Percentiles rank a stretch among this genome's conserved stretches.
These are phyloP conservation scores for Damaliscus lunatus DNA, from an alignment of 2,113 vertebrate species.

Conservation along the genomic window DNA sequence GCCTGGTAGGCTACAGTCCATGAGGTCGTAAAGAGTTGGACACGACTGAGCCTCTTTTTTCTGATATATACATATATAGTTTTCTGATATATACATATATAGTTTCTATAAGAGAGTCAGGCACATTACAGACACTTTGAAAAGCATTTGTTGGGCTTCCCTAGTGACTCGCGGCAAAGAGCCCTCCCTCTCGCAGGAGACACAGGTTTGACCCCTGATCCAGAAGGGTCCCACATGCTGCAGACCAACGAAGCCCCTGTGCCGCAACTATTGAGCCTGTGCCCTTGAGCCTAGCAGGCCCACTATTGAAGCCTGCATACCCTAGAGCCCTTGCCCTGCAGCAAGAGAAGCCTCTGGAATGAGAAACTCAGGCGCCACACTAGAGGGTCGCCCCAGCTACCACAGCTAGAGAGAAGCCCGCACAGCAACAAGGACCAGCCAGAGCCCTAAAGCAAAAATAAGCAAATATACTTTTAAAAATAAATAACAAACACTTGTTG, in stretches of 20 bases:
- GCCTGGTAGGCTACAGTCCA: too few relatives aligned
- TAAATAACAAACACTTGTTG: neutral
- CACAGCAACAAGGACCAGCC: neutral
- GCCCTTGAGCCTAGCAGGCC: neutral
- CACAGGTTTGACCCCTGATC: neutral
- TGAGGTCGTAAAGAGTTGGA: too few relatives aligned
- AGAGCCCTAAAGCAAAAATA: neutral
- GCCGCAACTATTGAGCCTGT: neutral
- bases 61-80: too few relatives aligned
- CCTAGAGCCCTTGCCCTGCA: neutral
- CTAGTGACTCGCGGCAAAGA: neutral
- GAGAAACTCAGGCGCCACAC: neutral
- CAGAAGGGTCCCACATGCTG: neutral
- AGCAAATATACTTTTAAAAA: rapidly evolving
- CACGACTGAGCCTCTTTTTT: neutral
- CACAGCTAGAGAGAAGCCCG: neutral
- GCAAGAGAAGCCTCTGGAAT: neutral
- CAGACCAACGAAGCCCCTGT: neutral
- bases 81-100: neutral
- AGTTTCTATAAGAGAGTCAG: neutral
- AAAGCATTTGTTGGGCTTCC: neutral
- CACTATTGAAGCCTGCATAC: rapidly evolving
- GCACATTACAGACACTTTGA: neutral
- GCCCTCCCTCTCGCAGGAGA: neutral
- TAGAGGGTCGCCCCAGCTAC: neutral